Conservation (phyloP, 1,140 invertebrate species). For the Leptoteleia sp. region DNA sequence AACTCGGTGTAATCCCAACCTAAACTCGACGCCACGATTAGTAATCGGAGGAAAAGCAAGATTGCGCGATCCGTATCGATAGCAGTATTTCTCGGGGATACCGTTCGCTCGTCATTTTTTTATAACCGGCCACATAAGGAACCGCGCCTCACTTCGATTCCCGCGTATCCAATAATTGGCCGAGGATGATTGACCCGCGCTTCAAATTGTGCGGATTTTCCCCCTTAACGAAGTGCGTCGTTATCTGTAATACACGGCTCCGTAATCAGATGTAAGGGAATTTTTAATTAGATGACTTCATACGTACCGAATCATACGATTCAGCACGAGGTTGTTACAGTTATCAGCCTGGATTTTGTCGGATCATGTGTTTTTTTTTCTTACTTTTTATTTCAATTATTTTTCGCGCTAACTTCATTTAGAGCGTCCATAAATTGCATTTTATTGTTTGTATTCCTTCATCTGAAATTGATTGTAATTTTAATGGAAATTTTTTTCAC, state of each 20-base stretch:
- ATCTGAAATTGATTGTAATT: no score
- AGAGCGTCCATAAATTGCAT: no score
- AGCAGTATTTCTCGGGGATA: conserved; percentile 7
- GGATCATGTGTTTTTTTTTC: no score
- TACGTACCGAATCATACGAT: no score
- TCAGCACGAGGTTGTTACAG: no score
- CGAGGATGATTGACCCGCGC: conserved; percentile 31
- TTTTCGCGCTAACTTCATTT: no score
- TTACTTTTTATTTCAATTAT: no score
- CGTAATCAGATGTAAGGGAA: conserved; percentile 9
- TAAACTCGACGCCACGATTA: conserved; percentile 4
- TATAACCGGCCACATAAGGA: conserved; percentile 27
- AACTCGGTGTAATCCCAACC: neutral
- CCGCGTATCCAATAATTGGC: no score
- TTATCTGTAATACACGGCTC: conserved; percentile 15
- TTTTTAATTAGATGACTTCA: conserved; percentile 16
- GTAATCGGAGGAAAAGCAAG: conserved; percentile 16
- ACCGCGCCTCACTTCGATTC: conserved; percentile 30
- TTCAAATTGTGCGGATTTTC: conserved; percentile 1
- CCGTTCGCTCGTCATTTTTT: conserved; percentile 19
- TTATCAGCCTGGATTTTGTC: no score
- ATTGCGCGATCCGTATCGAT: conserved; percentile 12
- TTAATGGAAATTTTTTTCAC: no score
- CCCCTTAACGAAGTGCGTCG: conserved; percentile 20
- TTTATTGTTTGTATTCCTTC: no score